These are phyloP conservation scores for Amphiprion percula DNA, from an alignment of 2,113 vertebrate species.

Conservation along the genomic window DNA sequence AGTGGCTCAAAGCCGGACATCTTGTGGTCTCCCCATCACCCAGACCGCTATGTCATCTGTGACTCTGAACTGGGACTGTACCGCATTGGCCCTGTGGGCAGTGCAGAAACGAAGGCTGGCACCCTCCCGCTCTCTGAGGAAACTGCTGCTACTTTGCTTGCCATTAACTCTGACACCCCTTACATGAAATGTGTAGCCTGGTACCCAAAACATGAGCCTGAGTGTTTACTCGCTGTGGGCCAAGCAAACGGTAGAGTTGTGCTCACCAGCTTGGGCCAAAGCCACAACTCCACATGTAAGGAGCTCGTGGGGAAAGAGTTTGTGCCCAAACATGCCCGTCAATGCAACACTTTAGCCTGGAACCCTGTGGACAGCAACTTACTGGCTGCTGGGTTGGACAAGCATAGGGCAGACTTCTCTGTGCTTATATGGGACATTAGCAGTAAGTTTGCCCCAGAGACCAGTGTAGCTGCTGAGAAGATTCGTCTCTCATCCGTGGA, in stretches of 20 bases:
- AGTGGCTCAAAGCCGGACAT: constrained; percentile 98
- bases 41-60: constrained; percentile 96
- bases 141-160: constrained; percentile 92
- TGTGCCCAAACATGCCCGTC: constrained; percentile 97
- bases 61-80: constrained; percentile 97
- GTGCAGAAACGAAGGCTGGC: constrained; percentile 91
- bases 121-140: constrained; percentile 92
- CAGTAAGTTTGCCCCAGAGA: constrained; percentile 92
- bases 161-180: constrained; percentile 96
- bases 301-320: constrained; percentile 98
- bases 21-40: constrained; percentile 97
- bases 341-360: constrained; percentile 98
- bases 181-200: constrained; percentile 99
- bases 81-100: constrained; percentile 91
- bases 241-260: constrained; percentile 98
- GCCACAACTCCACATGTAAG: constrained; percentile 95
- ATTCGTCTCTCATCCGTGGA: constrained; percentile 91
- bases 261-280: constrained; percentile 96
- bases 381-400: constrained; percentile 96
- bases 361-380: constrained; percentile 95
- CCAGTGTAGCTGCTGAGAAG: constrained; percentile 89
- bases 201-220: constrained; percentile 97
- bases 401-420: constrained; percentile 97
- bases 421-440: constrained; percentile 98
- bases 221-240: constrained; percentile 96